Conservation (phyloP, 2,888 invertebrate species). For the Nudaria mundana region DNA sequence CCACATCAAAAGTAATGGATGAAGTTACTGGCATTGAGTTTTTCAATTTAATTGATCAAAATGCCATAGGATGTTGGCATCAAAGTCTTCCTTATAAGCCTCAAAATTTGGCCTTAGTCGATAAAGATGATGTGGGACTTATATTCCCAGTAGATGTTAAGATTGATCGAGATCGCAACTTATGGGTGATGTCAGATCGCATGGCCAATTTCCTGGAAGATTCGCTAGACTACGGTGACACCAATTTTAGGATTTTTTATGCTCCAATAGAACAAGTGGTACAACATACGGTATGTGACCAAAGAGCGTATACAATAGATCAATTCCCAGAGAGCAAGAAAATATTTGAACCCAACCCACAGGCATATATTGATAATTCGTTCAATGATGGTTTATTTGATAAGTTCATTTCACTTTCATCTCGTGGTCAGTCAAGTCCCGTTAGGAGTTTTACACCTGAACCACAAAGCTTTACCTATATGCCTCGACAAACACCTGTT, state of each 20-base stretch:
- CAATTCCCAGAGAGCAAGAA: slow-evolving; percentile 15
- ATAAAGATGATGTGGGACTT: slow-evolving; percentile 87
- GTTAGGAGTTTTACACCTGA: slow-evolving; percentile 34
- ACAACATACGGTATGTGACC: slow-evolving; percentile 87
- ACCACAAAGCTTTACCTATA: slow-evolving; percentile 37
- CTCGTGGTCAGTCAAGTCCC: slow-evolving; percentile 24
- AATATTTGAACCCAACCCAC: slow-evolving; percentile 17
- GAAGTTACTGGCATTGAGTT: slow-evolving; percentile 86
- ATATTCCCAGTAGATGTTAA: slow-evolving; percentile 91
- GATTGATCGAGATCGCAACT: slow-evolving; percentile 85
- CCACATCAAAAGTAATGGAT: slow-evolving; percentile 88
- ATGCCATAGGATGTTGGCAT: slow-evolving; percentile 92
- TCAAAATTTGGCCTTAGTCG: slow-evolving; percentile 85
- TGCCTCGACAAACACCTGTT: slow-evolving; percentile 34
- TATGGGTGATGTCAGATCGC: slow-evolving; percentile 91
- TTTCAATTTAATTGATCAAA: slow-evolving; percentile 89
- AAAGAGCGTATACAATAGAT: slow-evolving; percentile 5
- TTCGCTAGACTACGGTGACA: slow-evolving; percentile 86
- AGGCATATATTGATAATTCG: neutral
- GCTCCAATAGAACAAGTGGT: slow-evolving; percentile 85
- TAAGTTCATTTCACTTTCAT: slow-evolving; percentile 17
- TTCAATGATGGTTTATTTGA: slow-evolving; percentile 18
- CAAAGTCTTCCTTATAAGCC: slow-evolving; percentile 83
- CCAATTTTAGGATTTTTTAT: slow-evolving; percentile 89
- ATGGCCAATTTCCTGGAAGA: slow-evolving; percentile 89